phyloP scores from a whole-genome alignment of 2,888 invertebrate genomes.

The Caenorhabditis sulstoni region DNA sequence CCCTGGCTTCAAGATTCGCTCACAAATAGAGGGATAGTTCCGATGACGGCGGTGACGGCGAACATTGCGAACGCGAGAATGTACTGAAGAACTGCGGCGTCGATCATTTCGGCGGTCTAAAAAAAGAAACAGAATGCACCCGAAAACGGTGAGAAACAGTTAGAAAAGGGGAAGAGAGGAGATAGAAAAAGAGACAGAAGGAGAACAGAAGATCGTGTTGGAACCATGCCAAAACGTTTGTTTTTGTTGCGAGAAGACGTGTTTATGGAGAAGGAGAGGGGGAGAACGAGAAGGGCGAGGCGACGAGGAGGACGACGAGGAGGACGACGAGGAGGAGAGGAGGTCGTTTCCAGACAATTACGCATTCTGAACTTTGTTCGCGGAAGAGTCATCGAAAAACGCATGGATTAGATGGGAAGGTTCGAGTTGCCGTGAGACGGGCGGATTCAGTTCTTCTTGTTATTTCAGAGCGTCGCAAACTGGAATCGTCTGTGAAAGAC shows the following conservation, averaged over 20 bases:
- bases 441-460: too few relatives aligned
- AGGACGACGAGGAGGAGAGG: slow-evolving; percentile 6
- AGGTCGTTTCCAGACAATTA: slow-evolving; percentile 18
- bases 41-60: slow-evolving; percentile 45
- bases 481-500: too few relatives aligned
- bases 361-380: slow-evolving; percentile 6
- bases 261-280: slow-evolving; percentile 8
- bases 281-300: background rate
- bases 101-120: slow-evolving; percentile 24
- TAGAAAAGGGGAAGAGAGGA: background rate
- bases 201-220: slow-evolving; percentile 8
- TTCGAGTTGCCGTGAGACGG: too few relatives aligned
- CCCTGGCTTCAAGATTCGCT: background rate
- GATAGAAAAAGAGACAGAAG: slow-evolving; percentile 1
- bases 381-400: background rate
- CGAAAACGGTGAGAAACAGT: background rate
- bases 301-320: background rate
- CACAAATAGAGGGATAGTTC: slow-evolving; percentile 50
- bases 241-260: slow-evolving; percentile 22
- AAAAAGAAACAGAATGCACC: background rate
- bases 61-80: slow-evolving; percentile 55
- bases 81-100: slow-evolving; percentile 35
- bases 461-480: too few relatives aligned
- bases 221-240: slow-evolving; percentile 22
- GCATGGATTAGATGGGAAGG: background rate